phyloP scores from a whole-genome alignment of 2,888 invertebrate genomes.

The Noctua comes region DNA sequence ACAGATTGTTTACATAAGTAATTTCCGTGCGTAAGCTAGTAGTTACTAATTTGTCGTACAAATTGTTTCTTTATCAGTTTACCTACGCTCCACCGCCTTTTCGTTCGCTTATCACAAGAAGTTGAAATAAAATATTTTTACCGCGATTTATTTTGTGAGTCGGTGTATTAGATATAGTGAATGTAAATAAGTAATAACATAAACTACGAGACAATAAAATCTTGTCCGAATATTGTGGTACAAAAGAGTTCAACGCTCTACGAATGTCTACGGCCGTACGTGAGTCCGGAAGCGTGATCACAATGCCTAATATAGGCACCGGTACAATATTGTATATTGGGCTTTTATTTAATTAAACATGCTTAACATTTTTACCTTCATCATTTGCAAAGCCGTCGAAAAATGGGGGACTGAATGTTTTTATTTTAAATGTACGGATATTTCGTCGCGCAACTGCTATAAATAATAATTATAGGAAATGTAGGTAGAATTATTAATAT shows the following conservation, averaged over 20 bases:
- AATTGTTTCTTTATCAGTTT: slow-evolving; percentile 42
- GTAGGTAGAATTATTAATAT: not conserved
- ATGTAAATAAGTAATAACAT: slow-evolving; percentile 41
- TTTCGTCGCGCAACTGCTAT: not conserved
- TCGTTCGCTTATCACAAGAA: slow-evolving; percentile 16
- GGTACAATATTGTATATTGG: slow-evolving; percentile 16
- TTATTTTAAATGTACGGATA: not conserved
- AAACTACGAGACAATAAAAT: slow-evolving; percentile 42
- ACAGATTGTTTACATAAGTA: slow-evolving; percentile 29
- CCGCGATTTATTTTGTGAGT: not conserved
- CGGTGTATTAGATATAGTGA: not conserved
- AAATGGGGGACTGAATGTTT: not conserved
- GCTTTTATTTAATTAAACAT: slow-evolving; percentile 30
- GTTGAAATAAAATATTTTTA: slow-evolving; percentile 27
- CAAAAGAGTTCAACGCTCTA: slow-evolving; percentile 86
- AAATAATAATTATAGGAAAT: not conserved
- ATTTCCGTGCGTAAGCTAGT: slow-evolving; percentile 36
- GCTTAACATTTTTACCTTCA: slow-evolving; percentile 23
- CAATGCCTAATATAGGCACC: slow-evolving; percentile 54
- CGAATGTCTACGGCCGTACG: slow-evolving; percentile 60
- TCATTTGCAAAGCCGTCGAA: not conserved
- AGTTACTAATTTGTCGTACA: slow-evolving; percentile 38
- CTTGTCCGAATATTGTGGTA: slow-evolving; percentile 66
- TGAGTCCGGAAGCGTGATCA: slow-evolving; percentile 67
- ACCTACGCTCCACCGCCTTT: slow-evolving; percentile 8